These are phyloP conservation scores for Acropora tenuis DNA, from an alignment of 64 coral and sea anemone species.

Conservation along the genomic window DNA sequence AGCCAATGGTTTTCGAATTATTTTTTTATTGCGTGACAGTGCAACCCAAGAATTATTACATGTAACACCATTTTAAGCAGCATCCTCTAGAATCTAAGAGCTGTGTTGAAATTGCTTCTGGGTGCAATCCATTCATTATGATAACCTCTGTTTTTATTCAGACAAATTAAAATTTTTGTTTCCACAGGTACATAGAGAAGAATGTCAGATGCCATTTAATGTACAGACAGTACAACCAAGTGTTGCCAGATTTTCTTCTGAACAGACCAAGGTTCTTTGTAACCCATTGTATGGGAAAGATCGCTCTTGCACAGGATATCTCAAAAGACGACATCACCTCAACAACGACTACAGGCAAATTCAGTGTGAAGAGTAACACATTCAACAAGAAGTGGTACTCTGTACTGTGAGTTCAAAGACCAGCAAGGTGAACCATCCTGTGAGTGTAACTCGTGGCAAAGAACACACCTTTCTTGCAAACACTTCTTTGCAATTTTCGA, in stretches of 20 bases:
- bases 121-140: too few species aligned
- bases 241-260: slow-evolving; percentile 12
- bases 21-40: too few species aligned
- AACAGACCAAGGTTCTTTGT: slow-evolving; percentile 35
- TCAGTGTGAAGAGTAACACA: slow-evolving; percentile 14
- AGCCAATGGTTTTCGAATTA: too few species aligned
- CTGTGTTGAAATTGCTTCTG: background rate
- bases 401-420: slow-evolving; percentile 20
- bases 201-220: background rate
- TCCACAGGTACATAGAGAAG: slow-evolving; percentile 19
- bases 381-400: background rate
- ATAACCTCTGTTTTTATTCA: background rate
- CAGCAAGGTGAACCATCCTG: slow-evolving; percentile 25
- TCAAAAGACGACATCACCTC: too few species aligned
- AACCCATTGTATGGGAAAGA: too few species aligned
- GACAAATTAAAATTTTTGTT: background rate
- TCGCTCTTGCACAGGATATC: too few species aligned
- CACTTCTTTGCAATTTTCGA: slow-evolving; percentile 63
- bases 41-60: too few species aligned
- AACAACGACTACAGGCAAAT: background rate
- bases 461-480: slow-evolving; percentile 40
- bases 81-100: too few species aligned
- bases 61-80: too few species aligned
- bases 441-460: slow-evolving; percentile 48
- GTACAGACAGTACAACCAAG: slow-evolving; percentile 9